Evolutionary conservation across 92 coral and sea anemone species (phyloP).

Genomic region (Phymanthus crucifer): DNA sequence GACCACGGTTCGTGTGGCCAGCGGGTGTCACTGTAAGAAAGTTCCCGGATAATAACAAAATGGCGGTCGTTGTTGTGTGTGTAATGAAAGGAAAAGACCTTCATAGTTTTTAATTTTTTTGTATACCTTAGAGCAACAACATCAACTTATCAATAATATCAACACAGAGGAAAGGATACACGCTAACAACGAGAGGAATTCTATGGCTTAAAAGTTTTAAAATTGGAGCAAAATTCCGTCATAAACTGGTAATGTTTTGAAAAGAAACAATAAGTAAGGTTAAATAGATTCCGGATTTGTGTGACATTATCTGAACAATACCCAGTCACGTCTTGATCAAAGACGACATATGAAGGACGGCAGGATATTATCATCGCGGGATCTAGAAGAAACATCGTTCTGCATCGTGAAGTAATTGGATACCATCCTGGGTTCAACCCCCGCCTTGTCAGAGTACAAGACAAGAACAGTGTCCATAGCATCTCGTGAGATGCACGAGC

Average conservation of each 20-base stretch:
- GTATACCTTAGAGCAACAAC: neutral
- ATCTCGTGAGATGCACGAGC: constrained; percentile 55
- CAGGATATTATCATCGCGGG: neutral
- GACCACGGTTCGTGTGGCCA: constrained; percentile 11
- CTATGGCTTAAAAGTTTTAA: neutral
- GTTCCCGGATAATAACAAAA: constrained; percentile 41
- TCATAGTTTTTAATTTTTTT: neutral
- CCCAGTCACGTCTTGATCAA: neutral
- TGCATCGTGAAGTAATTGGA: constrained; percentile 15
- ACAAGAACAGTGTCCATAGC: neutral
- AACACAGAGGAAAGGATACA: neutral
- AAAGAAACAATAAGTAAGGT: too few species aligned
- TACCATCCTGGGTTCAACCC: constrained; percentile 3
- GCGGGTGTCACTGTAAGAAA: neutral
- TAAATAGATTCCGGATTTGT: neutral
- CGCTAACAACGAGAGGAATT: neutral
- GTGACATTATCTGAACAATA: neutral
- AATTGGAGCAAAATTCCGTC: neutral
- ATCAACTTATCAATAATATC: neutral
- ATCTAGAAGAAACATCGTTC: neutral
- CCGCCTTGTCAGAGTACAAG: too few species aligned
- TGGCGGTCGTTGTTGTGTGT: constrained; percentile 20
- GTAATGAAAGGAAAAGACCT: neutral
- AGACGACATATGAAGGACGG: neutral
- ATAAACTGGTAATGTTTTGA: neutral